Conservation (phyloP, 1,140 invertebrate species). For the Pentalonia nigronervosa region DNA sequence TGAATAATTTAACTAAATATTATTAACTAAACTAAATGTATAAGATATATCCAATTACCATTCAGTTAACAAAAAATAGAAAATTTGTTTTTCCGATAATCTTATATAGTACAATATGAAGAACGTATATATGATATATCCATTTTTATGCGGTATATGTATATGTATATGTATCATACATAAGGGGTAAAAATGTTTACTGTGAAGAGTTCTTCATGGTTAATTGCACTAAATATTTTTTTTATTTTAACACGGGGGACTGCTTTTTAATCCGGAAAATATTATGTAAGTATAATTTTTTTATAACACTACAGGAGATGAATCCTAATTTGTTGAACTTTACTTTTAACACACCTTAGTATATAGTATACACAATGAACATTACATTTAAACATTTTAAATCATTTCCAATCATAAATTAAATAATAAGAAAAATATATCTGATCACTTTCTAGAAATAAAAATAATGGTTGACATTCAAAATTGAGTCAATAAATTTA, state of each 20-base stretch:
- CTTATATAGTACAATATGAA: too few relatives aligned
- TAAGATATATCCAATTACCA: neutral
- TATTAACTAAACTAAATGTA: neutral
- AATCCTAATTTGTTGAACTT: neutral
- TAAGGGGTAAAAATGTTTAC: neutral
- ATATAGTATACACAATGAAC: neutral
- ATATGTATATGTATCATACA: too few relatives aligned
- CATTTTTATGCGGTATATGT: neutral
- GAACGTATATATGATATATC: neutral
- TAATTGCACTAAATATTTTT: neutral
- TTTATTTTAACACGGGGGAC: neutral
- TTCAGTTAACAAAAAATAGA: slow-evolving; percentile 16
- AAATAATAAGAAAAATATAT: slow-evolving; percentile 8
- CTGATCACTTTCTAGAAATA: neutral
- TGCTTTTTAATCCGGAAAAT: neutral
- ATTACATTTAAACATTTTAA: neutral
- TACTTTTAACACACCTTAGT: neutral
- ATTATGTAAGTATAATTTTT: neutral
- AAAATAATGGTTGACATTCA: neutral
- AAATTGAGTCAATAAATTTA: neutral
- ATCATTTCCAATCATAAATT: neutral
- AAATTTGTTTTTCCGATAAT: neutral
- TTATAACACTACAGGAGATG: neutral
- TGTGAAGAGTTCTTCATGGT: too few relatives aligned
- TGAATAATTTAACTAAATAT: neutral